phyloP scores from a whole-genome alignment of 2,888 invertebrate species.

The Hoplodrina blanda region DNA sequence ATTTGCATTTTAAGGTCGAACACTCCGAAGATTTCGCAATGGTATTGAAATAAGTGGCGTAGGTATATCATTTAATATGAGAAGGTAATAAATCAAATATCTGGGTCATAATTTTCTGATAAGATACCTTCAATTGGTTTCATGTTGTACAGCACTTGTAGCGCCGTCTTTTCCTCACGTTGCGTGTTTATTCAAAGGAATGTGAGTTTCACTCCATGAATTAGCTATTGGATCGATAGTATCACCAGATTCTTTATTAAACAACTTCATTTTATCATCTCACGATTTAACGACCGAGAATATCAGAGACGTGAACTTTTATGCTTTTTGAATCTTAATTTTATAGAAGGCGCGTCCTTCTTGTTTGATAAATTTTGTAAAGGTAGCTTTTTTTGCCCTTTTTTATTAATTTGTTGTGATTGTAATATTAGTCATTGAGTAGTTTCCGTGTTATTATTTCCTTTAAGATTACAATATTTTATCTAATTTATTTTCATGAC shows the following conservation, averaged over 20 bases:
- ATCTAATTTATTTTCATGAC: constrained; percentile 24
- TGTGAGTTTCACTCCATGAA: constrained; percentile 57
- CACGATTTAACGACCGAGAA: constrained; percentile 30
- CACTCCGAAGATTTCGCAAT: neutral
- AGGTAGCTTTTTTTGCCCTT: neutral
- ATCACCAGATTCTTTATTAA: constrained; percentile 38
- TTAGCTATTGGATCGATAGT: constrained; percentile 49
- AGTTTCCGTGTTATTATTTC: constrained; percentile 25
- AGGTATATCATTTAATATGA: constrained; percentile 8
- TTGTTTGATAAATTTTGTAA: neutral
- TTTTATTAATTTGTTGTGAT: neutral
- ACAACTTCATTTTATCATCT: constrained; percentile 35
- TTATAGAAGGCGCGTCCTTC: neutral
- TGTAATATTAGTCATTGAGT: constrained; percentile 12
- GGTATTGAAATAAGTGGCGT: constrained; percentile 19
- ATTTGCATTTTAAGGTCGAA: neutral
- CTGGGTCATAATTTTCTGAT: constrained; percentile 34
- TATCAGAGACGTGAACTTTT: constrained; percentile 27
- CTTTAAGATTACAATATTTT: constrained; percentile 37
- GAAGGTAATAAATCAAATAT: constrained; percentile 32
- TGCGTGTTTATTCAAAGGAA: constrained; percentile 47
- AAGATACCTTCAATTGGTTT: constrained; percentile 37
- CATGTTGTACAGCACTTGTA: constrained; percentile 27
- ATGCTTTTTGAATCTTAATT: constrained; percentile 15
- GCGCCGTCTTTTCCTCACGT: constrained; percentile 26